A percentile compares a stretch with the other conserved stretches of the same genome.
Conservation (phyloP, 2,888 invertebrate genomes). For the Plagodis dolabraria region DNA sequence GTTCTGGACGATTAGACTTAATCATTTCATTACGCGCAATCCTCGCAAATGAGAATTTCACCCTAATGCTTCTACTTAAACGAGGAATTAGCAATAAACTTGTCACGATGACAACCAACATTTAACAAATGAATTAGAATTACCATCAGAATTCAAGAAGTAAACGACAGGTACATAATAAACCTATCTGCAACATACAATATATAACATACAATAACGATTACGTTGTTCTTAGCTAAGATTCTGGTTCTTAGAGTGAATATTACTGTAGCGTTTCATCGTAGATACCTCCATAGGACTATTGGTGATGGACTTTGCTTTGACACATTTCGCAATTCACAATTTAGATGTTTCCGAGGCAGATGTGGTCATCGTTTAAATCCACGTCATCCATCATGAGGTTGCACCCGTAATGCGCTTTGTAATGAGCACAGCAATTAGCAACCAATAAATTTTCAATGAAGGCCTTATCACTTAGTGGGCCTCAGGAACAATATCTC, state of each 20-base stretch:
- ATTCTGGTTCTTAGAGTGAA: too few species aligned
- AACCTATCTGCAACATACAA: too few species aligned
- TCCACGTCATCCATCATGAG: neutral
- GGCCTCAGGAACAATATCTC: constrained; percentile 9
- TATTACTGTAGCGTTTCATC: too few species aligned
- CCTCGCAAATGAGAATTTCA: neutral
- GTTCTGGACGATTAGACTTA: constrained; percentile 30
- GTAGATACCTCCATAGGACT: too few species aligned
- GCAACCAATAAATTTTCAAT: constrained; percentile 17
- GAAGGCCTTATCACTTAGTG: constrained; percentile 21
- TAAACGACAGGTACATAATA: too few species aligned
- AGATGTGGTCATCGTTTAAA: neutral
- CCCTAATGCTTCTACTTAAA: neutral
- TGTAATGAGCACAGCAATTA: constrained; percentile 22
- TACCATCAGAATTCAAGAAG: too few species aligned
- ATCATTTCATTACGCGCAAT: neutral
- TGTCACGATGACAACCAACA: constrained; percentile 7
- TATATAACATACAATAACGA: too few species aligned
- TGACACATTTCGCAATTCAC: too few species aligned
- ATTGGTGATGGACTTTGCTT: too few species aligned
- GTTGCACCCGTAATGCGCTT: constrained; percentile 1
- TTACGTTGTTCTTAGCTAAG: too few species aligned
- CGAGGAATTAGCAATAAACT: constrained; percentile 9
- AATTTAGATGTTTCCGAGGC: too few species aligned
- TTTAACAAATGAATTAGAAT: too few species aligned